Evolutionary conservation across 64 coral and sea anemone species (phyloP).

Genomic region (Montipora foliosa): DNA sequence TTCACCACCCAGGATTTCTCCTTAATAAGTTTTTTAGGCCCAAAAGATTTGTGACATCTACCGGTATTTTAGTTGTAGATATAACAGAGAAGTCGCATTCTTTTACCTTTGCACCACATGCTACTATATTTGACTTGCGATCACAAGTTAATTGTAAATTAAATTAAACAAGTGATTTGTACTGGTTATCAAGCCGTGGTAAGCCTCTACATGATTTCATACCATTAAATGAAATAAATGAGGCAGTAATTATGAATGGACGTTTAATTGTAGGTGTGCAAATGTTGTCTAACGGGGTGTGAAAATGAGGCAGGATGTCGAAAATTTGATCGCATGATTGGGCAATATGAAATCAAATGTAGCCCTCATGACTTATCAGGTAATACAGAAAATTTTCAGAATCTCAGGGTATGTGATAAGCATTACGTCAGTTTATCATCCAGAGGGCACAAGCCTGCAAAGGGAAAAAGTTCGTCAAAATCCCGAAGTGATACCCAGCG

Average conservation of each 20-base stretch:
- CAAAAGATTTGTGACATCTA: no score
- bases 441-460: not conserved
- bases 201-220: no score
- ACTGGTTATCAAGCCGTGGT: no score
- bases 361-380: not conserved
- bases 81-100: not conserved
- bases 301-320: not conserved
- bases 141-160: conserved; percentile 4
- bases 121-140: not conserved
- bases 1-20: no score
- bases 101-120: not conserved
- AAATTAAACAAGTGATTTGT: not conserved
- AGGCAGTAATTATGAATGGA: no score
- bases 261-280: no score
- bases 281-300: no score
- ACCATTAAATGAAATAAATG: no score
- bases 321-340: not conserved
- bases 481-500: not conserved
- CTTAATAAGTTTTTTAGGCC: no score
- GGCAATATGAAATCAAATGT: not conserved
- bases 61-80: no score
- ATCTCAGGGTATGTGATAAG: conserved; percentile 12
- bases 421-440: not conserved
- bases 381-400: not conserved
- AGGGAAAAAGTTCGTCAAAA: not conserved